phyloP scores from a whole-genome alignment of 2,888 invertebrate genomes.

The Zaprionus lineosus region DNA sequence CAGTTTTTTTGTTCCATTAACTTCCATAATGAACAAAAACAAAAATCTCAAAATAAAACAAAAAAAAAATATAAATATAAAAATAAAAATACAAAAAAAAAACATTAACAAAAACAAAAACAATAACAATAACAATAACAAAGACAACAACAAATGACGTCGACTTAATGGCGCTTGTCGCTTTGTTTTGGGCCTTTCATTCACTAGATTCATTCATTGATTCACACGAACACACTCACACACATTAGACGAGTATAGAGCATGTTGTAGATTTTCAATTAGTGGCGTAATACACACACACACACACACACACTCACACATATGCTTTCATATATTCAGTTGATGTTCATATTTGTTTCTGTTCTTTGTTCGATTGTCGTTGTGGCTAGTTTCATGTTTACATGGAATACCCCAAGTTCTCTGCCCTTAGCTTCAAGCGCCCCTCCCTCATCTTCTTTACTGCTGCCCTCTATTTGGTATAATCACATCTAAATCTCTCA shows the following conservation, averaged over 20 bases:
- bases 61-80: conserved; percentile 13
- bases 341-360: conserved; percentile 43
- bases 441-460: no score
- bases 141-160: conserved; percentile 35
- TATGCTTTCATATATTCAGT: conserved; percentile 47
- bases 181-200: conserved; percentile 58
- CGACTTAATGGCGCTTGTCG: conserved; percentile 57
- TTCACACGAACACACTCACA: conserved; percentile 32
- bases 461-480: conserved; percentile 34
- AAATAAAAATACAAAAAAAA: conserved; percentile 28
- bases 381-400: conserved; percentile 44
- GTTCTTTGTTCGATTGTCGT: conserved; percentile 40
- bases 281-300: conserved; percentile 43
- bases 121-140: conserved; percentile 25
- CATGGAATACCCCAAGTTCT: conserved; percentile 13
- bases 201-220: conserved; percentile 66
- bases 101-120: neutral
- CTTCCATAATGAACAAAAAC: conserved; percentile 34
- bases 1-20: conserved; percentile 45
- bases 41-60: conserved; percentile 6
- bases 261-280: conserved; percentile 56
- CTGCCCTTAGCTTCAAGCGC: neutral
- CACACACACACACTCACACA: no score
- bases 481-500: conserved; percentile 63
- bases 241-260: conserved; percentile 17